Percentiles rank a stretch among this genome's conserved stretches.
Conservation (phyloP, 2,888 invertebrate species). For the Drosophila robusta region DNA sequence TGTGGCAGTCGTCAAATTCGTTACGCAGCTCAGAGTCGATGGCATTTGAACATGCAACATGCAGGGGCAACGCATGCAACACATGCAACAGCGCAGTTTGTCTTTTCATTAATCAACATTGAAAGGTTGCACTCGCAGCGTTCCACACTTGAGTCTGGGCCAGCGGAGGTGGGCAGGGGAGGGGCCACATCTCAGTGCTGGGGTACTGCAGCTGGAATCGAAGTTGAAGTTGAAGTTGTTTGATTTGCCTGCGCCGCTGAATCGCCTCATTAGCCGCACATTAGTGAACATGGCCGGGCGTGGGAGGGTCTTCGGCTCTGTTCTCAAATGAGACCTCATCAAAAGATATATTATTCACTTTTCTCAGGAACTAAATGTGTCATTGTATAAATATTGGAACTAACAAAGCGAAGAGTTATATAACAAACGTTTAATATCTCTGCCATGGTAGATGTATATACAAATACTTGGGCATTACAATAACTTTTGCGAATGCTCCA, state of each 20-base stretch:
- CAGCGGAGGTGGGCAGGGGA: background rate
- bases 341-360: conserved; percentile 21
- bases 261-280: conserved; percentile 60
- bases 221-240: conserved; percentile 23
- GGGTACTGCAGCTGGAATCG: background rate
- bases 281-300: conserved; percentile 35
- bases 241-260: conserved; percentile 39
- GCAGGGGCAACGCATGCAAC: conserved; percentile 30
- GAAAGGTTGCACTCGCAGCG: conserved; percentile 58
- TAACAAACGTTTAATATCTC: too few relatives aligned
- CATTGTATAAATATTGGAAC: conserved; percentile 1
- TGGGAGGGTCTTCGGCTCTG: conserved; percentile 27
- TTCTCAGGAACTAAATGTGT: conserved; percentile 32
- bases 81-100: conserved; percentile 37
- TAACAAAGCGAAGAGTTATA: too few relatives aligned
- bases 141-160: conserved; percentile 41
- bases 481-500: too few relatives aligned
- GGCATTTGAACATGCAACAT: conserved; percentile 67
- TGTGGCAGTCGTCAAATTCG: conserved; percentile 57
- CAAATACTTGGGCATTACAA: too few relatives aligned
- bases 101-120: conserved; percentile 74
- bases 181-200: background rate
- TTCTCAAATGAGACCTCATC: background rate
- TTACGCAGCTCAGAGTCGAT: conserved; percentile 74
- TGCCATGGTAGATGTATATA: too few relatives aligned